phyloP scores from a whole-genome alignment of 2,113 vertebrate genomes.

The Mirza zaza region DNA sequence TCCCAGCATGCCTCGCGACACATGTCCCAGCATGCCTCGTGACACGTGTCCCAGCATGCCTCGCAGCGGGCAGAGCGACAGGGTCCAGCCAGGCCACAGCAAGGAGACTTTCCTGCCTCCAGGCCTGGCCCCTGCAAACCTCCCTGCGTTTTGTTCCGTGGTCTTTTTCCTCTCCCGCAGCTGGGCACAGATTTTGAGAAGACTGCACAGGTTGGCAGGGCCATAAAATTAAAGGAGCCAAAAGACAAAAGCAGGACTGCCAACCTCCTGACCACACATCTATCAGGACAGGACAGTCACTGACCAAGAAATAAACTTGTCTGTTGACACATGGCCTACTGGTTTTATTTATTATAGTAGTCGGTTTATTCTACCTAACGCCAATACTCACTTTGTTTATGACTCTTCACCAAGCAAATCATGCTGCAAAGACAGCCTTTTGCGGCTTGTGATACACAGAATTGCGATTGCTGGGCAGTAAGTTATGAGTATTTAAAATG shows the following conservation, averaged over 20 bases:
- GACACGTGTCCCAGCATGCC: neutral
- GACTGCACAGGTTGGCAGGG: too few relatives aligned
- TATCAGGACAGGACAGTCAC: too few relatives aligned
- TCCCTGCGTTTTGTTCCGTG: neutral
- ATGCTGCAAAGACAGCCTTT: neutral
- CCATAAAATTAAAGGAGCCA: too few relatives aligned
- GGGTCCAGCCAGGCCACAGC: neutral
- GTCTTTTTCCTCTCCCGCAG: neutral
- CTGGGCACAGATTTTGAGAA: too few relatives aligned
- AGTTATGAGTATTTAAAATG: neutral
- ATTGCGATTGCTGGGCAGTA: neutral
- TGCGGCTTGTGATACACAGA: neutral
- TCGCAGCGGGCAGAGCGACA: neutral
- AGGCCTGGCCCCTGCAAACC: neutral
- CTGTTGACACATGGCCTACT: neutral
- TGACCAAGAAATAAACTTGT: neutral
- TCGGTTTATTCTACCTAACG: neutral
- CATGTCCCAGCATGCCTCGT: neutral
- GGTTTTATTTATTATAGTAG: neutral
- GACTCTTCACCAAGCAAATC: neutral
- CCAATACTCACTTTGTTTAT: neutral
- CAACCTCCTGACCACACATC: neutral
- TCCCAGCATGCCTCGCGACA: neutral
- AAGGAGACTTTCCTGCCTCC: neutral
- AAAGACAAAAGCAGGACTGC: neutral